phyloP scores from a whole-genome alignment of 2,113 vertebrate species.

The Hyperoodon ampullatus region DNA sequence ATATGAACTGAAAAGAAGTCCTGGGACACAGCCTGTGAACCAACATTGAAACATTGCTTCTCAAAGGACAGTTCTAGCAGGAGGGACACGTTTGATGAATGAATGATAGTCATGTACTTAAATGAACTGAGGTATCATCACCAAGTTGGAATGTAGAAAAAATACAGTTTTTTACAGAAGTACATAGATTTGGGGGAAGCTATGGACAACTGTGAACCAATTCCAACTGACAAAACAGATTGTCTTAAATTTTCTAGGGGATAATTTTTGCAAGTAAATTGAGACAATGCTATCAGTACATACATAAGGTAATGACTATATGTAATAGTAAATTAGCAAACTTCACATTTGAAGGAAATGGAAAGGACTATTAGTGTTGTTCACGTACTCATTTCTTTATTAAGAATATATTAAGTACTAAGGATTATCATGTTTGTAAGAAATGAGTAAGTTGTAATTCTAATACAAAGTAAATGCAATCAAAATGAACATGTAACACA shows the following conservation, averaged over 20 bases:
- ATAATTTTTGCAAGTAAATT: background rate
- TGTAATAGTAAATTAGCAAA: background rate
- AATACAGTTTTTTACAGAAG: background rate
- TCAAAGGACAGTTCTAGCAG: background rate
- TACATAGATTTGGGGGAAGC: background rate
- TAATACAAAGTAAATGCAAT: background rate
- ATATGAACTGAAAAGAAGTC: background rate
- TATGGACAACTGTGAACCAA: background rate
- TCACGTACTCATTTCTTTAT: background rate
- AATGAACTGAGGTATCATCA: background rate
- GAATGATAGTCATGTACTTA: background rate
- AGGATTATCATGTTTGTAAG: background rate
- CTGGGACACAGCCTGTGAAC: background rate
- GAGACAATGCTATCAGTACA: background rate
- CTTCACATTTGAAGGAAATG: background rate
- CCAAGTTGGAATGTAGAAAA: background rate
- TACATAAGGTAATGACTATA: background rate
- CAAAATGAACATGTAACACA: background rate
- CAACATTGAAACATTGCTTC: conserved; percentile 3
- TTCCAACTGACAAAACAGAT: background rate
- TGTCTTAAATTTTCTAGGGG: background rate
- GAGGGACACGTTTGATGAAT: background rate
- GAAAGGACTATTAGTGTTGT: background rate
- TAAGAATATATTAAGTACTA: background rate
- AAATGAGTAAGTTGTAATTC: background rate